These are phyloP conservation scores for Torymus aiolomorphi DNA, from an alignment of 2,888 invertebrate genomes.

Conservation along the genomic window DNA sequence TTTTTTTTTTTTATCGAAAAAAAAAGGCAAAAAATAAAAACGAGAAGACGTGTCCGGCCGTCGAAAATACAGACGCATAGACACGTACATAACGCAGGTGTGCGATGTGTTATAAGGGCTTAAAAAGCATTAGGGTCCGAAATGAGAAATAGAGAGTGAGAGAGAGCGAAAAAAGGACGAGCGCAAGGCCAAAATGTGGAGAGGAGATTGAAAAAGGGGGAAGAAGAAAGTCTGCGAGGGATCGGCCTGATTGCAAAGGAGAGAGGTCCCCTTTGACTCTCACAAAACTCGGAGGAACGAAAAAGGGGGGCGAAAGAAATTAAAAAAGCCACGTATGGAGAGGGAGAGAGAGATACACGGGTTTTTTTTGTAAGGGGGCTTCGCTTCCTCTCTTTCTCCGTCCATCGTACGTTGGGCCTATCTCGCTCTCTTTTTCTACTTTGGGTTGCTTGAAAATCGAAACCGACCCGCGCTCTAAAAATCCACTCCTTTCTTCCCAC, in stretches of 20 bases:
- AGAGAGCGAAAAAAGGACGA: constrained; percentile 2
- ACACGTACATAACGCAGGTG: too few relatives aligned
- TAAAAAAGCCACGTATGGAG: constrained; percentile 7
- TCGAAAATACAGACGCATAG: too few relatives aligned
- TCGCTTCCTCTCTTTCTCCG: not conserved
- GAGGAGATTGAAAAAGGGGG: constrained; percentile 15
- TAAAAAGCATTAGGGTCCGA: constrained; percentile 31
- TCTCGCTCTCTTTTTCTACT: not conserved
- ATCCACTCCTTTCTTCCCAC: not conserved
- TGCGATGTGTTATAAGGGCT: constrained; percentile 9
- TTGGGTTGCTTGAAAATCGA: constrained; percentile 30
- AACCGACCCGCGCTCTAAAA: constrained; percentile 12
- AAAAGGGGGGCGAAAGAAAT: constrained; percentile 15
- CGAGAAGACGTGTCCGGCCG: not conserved
- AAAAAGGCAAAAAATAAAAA: too few relatives aligned
- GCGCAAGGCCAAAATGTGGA: not conserved
- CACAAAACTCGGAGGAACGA: constrained; percentile 2
- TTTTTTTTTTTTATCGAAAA: too few relatives aligned
- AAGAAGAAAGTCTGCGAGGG: constrained; percentile 8
- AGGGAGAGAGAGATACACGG: constrained; percentile 3
- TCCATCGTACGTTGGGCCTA: too few relatives aligned
- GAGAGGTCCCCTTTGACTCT: constrained; percentile 14
- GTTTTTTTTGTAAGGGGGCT: not conserved
- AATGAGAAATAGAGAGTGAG: constrained; percentile 31
- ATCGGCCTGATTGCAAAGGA: constrained; percentile 10